These are phyloP conservation scores for Actinia tenebrosa DNA, from an alignment of 64 coral and sea anemone genomes.

Conservation along the genomic window DNA sequence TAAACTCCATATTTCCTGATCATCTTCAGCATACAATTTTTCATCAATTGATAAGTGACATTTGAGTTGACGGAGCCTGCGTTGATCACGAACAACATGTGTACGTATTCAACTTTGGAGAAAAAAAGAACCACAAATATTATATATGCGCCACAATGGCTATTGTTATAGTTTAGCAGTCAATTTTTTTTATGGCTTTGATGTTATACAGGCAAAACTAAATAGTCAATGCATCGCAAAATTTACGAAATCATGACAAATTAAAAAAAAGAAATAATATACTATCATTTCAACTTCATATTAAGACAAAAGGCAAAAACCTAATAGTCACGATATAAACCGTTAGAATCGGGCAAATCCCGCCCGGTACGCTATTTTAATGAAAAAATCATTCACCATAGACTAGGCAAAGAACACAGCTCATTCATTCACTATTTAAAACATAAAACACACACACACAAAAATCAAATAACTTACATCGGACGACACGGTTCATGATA, in stretches of 20 bases:
- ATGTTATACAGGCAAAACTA: no score
- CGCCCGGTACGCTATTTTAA: no score
- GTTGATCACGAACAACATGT: conserved; percentile 37
- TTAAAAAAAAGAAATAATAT: no score
- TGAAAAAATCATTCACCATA: no score
- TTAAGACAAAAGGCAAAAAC: no score
- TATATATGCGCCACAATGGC: neutral
- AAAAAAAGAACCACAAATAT: neutral
- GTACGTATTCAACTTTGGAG: conserved; percentile 1
- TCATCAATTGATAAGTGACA: conserved; percentile 23
- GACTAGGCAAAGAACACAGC: no score
- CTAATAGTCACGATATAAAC: no score
- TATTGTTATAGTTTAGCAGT: neutral
- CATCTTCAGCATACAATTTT: conserved; percentile 12
- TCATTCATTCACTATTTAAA: neutral
- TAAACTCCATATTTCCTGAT: conserved; percentile 31
- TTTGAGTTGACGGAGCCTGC: conserved; percentile 1
- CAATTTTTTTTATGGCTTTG: no score
- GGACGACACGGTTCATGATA: neutral
- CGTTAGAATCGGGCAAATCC: no score
- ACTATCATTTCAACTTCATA: no score
- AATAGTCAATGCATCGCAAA: no score
- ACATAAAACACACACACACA: neutral
- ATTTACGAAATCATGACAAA: no score
- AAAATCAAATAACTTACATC: conserved; percentile 1